These are phyloP conservation scores for Trichonephila inaurata DNA, from an alignment of 1,140 invertebrate genomes.

Conservation along the genomic window DNA sequence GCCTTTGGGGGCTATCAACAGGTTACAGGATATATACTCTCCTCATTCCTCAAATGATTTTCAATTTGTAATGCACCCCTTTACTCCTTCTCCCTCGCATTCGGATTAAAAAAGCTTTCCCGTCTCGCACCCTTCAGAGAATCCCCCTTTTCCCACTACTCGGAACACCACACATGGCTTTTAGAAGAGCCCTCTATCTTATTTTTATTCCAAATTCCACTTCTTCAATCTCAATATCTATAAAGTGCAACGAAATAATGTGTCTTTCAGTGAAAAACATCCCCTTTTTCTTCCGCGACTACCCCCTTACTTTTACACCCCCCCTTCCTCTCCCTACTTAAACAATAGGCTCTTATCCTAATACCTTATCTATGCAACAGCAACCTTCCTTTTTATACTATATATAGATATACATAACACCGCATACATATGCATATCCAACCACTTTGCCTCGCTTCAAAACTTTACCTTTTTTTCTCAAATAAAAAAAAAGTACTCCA, in stretches of 20 bases:
- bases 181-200: constrained; percentile 18
- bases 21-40: neutral
- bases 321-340: constrained; percentile 38
- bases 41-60: neutral
- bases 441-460: constrained; percentile 44
- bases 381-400: constrained; percentile 21
- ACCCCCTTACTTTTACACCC: neutral
- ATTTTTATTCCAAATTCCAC: neutral
- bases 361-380: constrained; percentile 69
- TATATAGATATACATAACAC: neutral
- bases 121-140: neutral
- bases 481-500: neutral
- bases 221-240: constrained; percentile 72
- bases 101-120: constrained; percentile 43
- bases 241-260: constrained; percentile 73
- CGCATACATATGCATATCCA: constrained; percentile 14
- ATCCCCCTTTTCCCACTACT: constrained; percentile 3
- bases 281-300: neutral
- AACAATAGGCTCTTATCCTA: constrained; percentile 72
- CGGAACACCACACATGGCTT: constrained; percentile 64
- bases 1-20: neutral
- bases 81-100: neutral
- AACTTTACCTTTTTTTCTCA: neutral
- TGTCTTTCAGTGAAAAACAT: constrained; percentile 52
- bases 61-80: neutral